Base-by-base conservation (phyloP, 2,888 invertebrate species). In the Agrochola lota region DNA sequence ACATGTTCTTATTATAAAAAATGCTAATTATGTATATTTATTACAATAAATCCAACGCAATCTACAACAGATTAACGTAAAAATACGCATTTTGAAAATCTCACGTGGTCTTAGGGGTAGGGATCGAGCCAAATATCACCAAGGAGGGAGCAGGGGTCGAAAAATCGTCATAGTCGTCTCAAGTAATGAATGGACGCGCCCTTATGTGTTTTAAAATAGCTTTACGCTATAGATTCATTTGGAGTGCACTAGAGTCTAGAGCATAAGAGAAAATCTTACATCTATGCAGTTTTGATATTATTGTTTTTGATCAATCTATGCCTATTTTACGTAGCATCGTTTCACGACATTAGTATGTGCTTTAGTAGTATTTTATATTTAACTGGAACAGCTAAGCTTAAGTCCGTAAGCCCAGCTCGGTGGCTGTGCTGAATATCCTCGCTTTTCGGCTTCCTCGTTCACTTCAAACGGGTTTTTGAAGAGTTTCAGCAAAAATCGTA, bases 311-410 rank as follows among this genome's bases (percentile, higher is more conserved):
- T 60, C 15, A 43, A 46, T 15, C 17, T 55, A 49, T 20, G 4
- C 20, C 20, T 62, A 26, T 62, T 35, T 23, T 26, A 46, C 26
- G 5, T 23, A 73, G 23, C 35, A 60, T 81, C 17, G 64, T 74
- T 46, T 57, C 15, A 57, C 15, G 11, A 26, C 20, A 30, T 40
- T 55, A n/a, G 17, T 17, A 67, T 62, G 46, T 82, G 11, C 63
- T 17, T 43, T 9, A 2, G 2, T 49, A 63, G 11, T 23, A 30
- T 30, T 52, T 63, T n/a, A 26, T 46, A 59, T 63, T 68, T 94
- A 97, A 89, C 97, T 97, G 30, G 97, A 97, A 88, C 97, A 97
- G 86, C 97, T 97, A 0, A 97, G 93, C 78, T 96, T 97, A 6
- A 97, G 93, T 0, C 94, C 94, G 72, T 95, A 95, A 0, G 97